These are phyloP conservation scores for Pollenia amentaria DNA, from an alignment of 2,888 invertebrate species.

Conservation along the genomic window DNA sequence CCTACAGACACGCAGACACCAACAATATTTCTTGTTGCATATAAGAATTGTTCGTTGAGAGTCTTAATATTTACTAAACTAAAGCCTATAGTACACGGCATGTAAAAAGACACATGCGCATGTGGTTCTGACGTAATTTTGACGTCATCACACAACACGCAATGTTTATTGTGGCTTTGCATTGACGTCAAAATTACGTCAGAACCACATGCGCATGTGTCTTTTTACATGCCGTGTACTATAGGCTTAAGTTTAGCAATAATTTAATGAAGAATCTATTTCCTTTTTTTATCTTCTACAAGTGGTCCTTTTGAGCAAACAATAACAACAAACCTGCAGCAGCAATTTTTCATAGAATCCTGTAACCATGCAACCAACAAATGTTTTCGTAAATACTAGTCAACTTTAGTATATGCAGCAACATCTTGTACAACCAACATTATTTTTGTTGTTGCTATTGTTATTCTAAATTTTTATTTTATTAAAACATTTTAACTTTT, in stretches of 20 bases:
- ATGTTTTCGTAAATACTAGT: constrained; percentile 11
- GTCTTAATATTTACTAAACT: constrained; percentile 46
- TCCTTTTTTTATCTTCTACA: constrained; percentile 34
- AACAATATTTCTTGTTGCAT: constrained; percentile 23
- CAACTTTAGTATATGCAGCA: constrained; percentile 15
- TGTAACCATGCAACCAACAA: constrained; percentile 24
- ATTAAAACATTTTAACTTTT: constrained; percentile 28
- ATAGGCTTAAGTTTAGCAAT: constrained; percentile 56
- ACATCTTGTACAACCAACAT: constrained; percentile 23
- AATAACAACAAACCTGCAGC: neutral
- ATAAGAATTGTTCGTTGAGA: constrained; percentile 27
- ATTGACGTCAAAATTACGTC: too few species aligned
- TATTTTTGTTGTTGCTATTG: constrained; percentile 16
- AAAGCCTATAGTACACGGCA: too few species aligned
- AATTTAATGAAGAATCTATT: constrained; percentile 63
- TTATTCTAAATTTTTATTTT: constrained; percentile 30
- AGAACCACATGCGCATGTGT: too few species aligned
- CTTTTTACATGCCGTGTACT: too few species aligned
- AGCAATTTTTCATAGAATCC: neutral
- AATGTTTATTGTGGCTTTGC: too few species aligned
- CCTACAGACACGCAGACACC: constrained; percentile 18
- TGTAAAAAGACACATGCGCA: too few species aligned
- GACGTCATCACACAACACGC: too few species aligned
- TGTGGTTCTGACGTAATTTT: too few species aligned
- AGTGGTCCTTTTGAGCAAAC: constrained; percentile 38